Conservation (phyloP, 2,888 invertebrate genomes). For the Chrysodeixis includens region DNA sequence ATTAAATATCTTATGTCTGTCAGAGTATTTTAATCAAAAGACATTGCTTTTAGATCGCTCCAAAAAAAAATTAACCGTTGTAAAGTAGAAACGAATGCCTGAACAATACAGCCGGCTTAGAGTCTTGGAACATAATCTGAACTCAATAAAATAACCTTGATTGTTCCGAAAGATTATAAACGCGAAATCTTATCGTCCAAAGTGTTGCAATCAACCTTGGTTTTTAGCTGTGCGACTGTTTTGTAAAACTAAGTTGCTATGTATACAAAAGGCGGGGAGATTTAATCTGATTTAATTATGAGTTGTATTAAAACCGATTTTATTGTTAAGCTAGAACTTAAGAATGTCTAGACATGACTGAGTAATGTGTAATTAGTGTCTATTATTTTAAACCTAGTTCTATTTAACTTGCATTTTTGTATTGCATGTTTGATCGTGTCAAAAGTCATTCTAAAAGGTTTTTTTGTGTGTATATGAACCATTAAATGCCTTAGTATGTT, state of each 20-base stretch:
- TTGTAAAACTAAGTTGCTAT: slow-evolving; percentile 27
- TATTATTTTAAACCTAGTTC: not conserved
- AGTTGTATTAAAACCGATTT: slow-evolving; percentile 9
- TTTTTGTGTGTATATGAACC: no score
- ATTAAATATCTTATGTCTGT: not conserved
- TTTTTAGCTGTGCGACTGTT: slow-evolving; percentile 44
- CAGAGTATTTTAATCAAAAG: not conserved
- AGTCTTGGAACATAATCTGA: slow-evolving; percentile 23
- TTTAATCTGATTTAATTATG: slow-evolving; percentile 20
- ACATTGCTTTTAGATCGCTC: not conserved
- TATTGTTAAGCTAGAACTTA: not conserved
- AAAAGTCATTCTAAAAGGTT: no score
- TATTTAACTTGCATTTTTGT: not conserved
- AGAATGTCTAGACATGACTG: not conserved
- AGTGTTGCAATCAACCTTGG: slow-evolving; percentile 68
- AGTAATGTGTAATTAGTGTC: not conserved
- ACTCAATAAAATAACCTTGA: slow-evolving; percentile 69
- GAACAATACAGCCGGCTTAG: not conserved
- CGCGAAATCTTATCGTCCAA: slow-evolving; percentile 64
- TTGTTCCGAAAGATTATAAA: slow-evolving; percentile 66
- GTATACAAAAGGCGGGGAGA: slow-evolving; percentile 26
- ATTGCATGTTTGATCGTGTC: no score
- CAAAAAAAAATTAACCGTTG: not conserved
- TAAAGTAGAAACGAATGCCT: not conserved
- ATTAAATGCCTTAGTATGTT: no score